Conservation (phyloP, 2,888 invertebrate species). For the Eudasyphora cyanicolor region DNA sequence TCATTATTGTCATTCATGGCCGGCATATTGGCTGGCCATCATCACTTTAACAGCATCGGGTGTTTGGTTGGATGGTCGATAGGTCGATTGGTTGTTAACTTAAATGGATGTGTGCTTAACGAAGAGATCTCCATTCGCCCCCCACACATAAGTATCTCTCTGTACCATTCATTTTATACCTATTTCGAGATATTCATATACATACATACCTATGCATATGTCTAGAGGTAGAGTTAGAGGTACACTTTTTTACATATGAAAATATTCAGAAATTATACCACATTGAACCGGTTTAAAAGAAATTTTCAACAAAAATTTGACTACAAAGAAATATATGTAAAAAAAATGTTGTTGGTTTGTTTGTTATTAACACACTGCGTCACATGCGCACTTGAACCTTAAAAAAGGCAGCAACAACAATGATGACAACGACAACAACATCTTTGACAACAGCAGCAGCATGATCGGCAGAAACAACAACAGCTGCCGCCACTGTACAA, state of each 20-base stretch:
- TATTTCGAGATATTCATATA: background rate
- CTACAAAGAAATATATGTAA: background rate
- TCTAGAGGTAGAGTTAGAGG: background rate
- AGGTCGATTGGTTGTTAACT: too few species aligned
- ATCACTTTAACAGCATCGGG: background rate
- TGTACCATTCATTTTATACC: background rate
- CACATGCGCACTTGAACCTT: constrained; percentile 58
- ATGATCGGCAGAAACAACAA: background rate
- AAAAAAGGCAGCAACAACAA: constrained; percentile 13
- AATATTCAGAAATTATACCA: background rate
- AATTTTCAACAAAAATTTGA: background rate
- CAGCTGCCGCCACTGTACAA: too few species aligned
- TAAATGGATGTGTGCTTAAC: too few species aligned
- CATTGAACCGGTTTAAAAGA: constrained; percentile 42
- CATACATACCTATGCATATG: background rate
- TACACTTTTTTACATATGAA: background rate
- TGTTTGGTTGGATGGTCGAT: background rate
- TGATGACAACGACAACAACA: background rate
- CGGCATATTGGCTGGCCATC: constrained; percentile 14
- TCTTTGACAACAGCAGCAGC: constrained; percentile 13
- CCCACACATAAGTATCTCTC: background rate
- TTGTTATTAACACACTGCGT: constrained; percentile 36
- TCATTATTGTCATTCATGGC: background rate
- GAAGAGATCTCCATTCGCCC: background rate
- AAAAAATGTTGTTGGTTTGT: background rate